A percentile compares a stretch with the other conserved stretches of the same genome.
These are phyloP conservation scores for Trachemys scripta DNA, from an alignment of 2,113 vertebrate genomes.

Conservation along the genomic window DNA sequence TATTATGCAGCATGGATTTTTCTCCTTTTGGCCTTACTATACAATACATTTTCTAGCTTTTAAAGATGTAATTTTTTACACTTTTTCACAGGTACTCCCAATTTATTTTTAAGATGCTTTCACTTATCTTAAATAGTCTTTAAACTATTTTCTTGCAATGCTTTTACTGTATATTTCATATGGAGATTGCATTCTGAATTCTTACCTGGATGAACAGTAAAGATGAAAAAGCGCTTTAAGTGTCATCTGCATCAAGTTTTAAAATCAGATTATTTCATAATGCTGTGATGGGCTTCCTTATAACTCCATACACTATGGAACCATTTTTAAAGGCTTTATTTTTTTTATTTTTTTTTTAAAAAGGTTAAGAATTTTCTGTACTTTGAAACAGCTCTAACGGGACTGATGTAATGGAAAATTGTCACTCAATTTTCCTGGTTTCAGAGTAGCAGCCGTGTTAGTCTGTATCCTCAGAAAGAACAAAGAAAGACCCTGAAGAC, in stretches of 20 bases:
- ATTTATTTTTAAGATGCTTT: slow-evolving; percentile 68
- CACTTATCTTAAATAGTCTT: slow-evolving; percentile 62
- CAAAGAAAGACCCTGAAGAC: no score
- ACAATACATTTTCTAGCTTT: slow-evolving; percentile 59
- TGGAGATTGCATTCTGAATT: slow-evolving; percentile 61
- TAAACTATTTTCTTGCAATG: slow-evolving; percentile 65
- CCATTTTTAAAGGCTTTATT: not conserved
- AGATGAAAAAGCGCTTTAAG: slow-evolving; percentile 58
- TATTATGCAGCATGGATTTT: slow-evolving; percentile 63
- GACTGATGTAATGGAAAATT: not conserved
- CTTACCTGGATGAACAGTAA: slow-evolving; percentile 52
- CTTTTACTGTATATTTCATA: slow-evolving; percentile 52
- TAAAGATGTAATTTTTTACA: slow-evolving; percentile 67
- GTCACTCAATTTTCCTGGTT: not conserved
- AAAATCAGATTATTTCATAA: slow-evolving; percentile 22
- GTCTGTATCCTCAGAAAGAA: no score
- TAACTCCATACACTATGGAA: slow-evolving; percentile 11
- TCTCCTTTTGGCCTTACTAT: slow-evolving; percentile 72
- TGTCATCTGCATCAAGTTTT: slow-evolving; percentile 44
- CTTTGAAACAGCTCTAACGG: not conserved
- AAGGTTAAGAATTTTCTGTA: not conserved
- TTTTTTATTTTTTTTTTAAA: no score
- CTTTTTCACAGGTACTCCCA: slow-evolving; percentile 49
- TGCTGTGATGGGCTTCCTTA: slow-evolving; percentile 3
- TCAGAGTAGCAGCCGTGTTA: no score